Percentiles rank a stretch among this genome's conserved stretches.
Evolutionary conservation across 1,140 invertebrate species (phyloP).

Genomic region (Brachionus paranguensis): DNA sequence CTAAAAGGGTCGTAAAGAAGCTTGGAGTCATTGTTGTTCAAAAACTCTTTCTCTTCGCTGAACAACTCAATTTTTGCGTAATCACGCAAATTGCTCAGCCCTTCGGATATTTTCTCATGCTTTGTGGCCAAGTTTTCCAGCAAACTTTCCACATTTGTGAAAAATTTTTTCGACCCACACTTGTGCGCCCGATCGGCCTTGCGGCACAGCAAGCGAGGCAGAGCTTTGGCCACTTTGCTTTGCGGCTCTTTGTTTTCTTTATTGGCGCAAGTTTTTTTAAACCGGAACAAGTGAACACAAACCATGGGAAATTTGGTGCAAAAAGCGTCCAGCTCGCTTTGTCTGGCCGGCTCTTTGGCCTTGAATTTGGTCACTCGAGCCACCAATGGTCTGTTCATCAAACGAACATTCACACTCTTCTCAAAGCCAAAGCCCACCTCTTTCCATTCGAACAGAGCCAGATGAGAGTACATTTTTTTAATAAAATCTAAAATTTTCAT

Average conservation of each 20-base stretch:
- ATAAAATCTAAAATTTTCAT: not conserved
- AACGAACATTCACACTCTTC: not conserved
- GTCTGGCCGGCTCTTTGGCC: not conserved
- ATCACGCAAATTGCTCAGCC: not conserved
- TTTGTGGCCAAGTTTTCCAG: not conserved
- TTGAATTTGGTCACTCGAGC: not conserved
- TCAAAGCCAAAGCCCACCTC: not conserved
- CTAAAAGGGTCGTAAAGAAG: not conserved
- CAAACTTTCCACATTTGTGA: not conserved
- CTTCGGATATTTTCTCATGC: not conserved
- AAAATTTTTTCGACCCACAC: not conserved
- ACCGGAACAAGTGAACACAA: not conserved
- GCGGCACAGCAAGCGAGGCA: not conserved
- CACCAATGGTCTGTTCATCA: not conserved
- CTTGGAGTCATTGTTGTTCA: not conserved
- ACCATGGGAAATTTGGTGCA: not conserved
- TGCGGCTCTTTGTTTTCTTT: not conserved
- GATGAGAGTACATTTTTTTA: not conserved
- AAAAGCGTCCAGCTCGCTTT: not conserved
- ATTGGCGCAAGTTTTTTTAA: not conserved
- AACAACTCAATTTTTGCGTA: not conserved
- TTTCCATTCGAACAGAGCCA: not conserved
- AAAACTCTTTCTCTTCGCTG: not conserved
- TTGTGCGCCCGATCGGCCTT: not conserved
- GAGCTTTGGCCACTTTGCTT: not conserved